These are phyloP conservation scores for Nasonia oneida DNA, from an alignment of 2,888 invertebrate species.

Conservation along the genomic window DNA sequence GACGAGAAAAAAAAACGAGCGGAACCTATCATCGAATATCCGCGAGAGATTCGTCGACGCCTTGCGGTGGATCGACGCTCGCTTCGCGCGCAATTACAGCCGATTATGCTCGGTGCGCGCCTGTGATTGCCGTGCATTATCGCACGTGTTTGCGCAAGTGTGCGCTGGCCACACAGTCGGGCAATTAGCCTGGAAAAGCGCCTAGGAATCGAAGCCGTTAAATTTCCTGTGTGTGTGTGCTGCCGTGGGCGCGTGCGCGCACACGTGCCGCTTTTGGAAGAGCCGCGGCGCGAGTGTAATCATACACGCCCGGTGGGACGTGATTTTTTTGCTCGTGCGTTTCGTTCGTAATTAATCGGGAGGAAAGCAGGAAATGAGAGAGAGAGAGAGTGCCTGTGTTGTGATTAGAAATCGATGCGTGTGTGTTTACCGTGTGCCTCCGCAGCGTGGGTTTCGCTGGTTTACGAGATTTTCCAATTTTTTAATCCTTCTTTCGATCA, in stretches of 20 bases:
- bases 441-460: not conserved
- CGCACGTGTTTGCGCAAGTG: conserved; percentile 21
- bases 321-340: not conserved
- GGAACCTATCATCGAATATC: not conserved
- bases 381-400: not conserved
- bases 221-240: conserved; percentile 31
- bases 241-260: conserved; percentile 40
- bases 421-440: not conserved
- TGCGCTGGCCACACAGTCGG: not conserved
- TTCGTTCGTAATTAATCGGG: conserved; percentile 25
- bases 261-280: conserved; percentile 45
- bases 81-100: conserved; percentile 36
- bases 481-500: not conserved
- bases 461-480: not conserved
- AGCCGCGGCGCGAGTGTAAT: not conserved
- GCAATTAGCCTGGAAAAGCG: conserved; percentile 53
- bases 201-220: conserved; percentile 34
- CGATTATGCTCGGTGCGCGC: conserved; percentile 10
- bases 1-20: not conserved
- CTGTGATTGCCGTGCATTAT: conserved; percentile 7
- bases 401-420: not conserved
- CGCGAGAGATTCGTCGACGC: not conserved
- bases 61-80: conserved; percentile 30
- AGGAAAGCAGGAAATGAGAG: not conserved
- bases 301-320: conserved; percentile 21